Evolutionary conservation across 2,888 invertebrate genomes (phyloP), one percentile per base, ranked within the genome.

Genomic region (Papilio gigon): DNA sequence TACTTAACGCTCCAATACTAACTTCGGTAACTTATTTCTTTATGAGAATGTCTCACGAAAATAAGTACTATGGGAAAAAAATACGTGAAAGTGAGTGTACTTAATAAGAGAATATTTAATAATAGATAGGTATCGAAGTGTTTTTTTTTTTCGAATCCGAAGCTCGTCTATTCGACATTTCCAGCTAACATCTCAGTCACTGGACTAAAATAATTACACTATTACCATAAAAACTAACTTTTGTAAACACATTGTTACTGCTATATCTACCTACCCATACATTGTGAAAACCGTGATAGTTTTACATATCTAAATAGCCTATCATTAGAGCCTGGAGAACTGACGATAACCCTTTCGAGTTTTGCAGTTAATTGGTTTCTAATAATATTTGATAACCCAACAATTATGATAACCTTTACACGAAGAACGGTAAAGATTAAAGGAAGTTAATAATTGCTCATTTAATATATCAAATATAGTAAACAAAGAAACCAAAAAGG

Each of bases 311-410:
- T 20, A 20, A 20, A 44, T 44, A 44, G 20, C 17, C 20, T 8
- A 9, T 44, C 8, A 5, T 22, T 22, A 12, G 22, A 22, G 12
- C 47, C 3, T 47, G 22, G 44, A 12, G 12, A 22, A 47, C 22
- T 2, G 22, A 12, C 11, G 22, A 47, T 47, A 47, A 47, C 47
- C 11, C 11, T 47, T 12, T 47, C 22, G 12, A 22, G 20, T 44
- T 44, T 17, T 44, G 44, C 20, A 44, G 44, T 44, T 44, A 44
- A 44, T 44, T 44, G 44, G 20, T 44, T 44, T 20, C 44, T 9
- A 44, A 40, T 40, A 40, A 40, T 40, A 44, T 44, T 44, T 44
- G 20, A 44, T 44, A 44, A 44, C 44, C 44, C 44, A 20, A 20
- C 8, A 20, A 44, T 20, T 3, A n/a, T n/a, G 44, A 20, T 40